Base-by-base conservation (phyloP, 2,888 invertebrate species). In the Pocota personata region DNA sequence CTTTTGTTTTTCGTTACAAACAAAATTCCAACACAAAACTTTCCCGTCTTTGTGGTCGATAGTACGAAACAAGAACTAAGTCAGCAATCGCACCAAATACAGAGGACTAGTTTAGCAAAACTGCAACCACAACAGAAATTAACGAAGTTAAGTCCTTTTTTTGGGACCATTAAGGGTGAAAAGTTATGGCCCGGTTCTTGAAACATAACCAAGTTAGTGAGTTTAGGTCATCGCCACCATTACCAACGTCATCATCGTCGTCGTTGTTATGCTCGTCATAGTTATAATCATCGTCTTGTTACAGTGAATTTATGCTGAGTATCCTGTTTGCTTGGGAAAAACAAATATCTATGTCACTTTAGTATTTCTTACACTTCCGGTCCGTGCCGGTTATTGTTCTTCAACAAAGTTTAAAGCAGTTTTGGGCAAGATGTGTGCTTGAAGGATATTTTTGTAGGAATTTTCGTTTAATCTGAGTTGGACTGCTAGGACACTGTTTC, bases 251-350 rank as follows among this genome's bases (percentile, higher is more conserved):
- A 67, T 73, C 48, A 43, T 35, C 40, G 40, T 60, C 55, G 37
- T 57, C 37, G 8, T 48, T 19, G 24, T 48, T 24, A 14, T 35
- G 32, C 37, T 57, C 27, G 52, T 71, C 50, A 64, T 60, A 12
- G 24, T 66, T 14, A n/a, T 58, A 16, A 43, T 52, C 21, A 16
- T 19, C 14, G 32, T 66, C 64, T 37, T 66, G 48, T 50, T 32
- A 21, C 35, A 50, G 27, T 21, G 40, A 72, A 57, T 83, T 79
- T 73, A 83, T 73, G 78, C 62, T 5, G 30, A 55, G 57, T 69
- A 60, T 73, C 71, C 60, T 73, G 67, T 46, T 66, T 64, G 12
- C n/a, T 52, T 14, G 35, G 55, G 35, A 30, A 40, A 10, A 66
- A 52, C 32, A 50, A 60, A 75, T 66, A 66, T 64, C 40, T 40